Percentiles rank a stretch among this genome's conserved stretches.
phyloP scores from a whole-genome alignment of 2,113 vertebrate genomes.

The Amblyopsis rosae region DNA sequence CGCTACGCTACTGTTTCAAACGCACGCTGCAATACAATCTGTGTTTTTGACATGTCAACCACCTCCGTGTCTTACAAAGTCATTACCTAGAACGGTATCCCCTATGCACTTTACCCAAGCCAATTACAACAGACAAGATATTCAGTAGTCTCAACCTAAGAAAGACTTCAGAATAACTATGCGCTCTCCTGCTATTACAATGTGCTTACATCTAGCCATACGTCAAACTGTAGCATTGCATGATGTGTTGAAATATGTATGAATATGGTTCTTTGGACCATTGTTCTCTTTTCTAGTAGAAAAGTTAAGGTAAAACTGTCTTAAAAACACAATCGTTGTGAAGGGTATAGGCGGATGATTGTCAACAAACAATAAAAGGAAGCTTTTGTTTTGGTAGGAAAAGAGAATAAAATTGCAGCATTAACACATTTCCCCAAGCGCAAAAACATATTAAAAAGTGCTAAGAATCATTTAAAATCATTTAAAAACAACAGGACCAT shows the following conservation, averaged over 20 bases:
- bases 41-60: too few species aligned
- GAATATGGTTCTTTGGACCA: constrained; percentile 49
- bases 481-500: constrained; percentile 50
- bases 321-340: constrained; percentile 44
- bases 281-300: constrained; percentile 35
- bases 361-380: constrained; percentile 57
- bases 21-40: neutral
- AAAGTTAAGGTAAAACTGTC: constrained; percentile 37
- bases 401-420: constrained; percentile 21
- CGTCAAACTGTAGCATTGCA: constrained; percentile 23
- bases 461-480: constrained; percentile 53
- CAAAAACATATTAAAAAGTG: constrained; percentile 60
- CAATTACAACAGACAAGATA: neutral
- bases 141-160: neutral
- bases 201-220: neutral
- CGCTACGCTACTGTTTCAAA: constrained; percentile 26
- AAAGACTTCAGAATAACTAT: neutral
- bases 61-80: neutral
- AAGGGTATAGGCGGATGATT: constrained; percentile 60
- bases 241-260: constrained; percentile 24
- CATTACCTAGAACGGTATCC: neutral
- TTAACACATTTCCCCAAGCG: constrained; percentile 31
- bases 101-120: neutral
- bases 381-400: constrained; percentile 46
- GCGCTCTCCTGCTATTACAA: neutral